phyloP scores from a whole-genome alignment of 2,888 invertebrate species.

The Hydrotaea cyrtoneurina region DNA sequence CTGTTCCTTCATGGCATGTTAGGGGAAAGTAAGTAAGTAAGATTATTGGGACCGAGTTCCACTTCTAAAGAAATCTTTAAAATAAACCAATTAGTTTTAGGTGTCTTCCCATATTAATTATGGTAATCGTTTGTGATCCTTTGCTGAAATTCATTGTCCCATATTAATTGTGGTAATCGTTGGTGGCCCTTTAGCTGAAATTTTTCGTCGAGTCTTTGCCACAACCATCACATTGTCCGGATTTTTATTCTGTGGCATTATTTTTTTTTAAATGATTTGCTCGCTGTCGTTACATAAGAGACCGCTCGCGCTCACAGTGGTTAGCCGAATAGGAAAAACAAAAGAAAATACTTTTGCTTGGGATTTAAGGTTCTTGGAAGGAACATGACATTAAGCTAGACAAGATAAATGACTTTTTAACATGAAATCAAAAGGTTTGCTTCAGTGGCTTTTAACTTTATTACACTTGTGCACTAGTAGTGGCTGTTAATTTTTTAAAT shows the following conservation, averaged over 20 bases:
- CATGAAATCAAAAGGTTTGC: slow-evolving; percentile 37
- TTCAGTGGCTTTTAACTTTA: neutral
- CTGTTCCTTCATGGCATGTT: too few species aligned
- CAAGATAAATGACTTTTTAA: slow-evolving; percentile 40
- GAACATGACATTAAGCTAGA: neutral
- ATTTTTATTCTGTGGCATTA: neutral
- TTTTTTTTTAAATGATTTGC: neutral
- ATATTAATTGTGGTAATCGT: too few species aligned
- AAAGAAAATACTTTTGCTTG: neutral
- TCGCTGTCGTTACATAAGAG: neutral
- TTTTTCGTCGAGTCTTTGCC: neutral
- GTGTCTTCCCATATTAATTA: too few species aligned
- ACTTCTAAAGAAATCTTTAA: too few species aligned
- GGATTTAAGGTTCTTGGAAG: neutral
- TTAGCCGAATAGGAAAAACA: too few species aligned
- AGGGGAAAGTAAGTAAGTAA: too few species aligned
- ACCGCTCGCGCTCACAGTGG: neutral
- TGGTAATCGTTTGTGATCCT: too few species aligned
- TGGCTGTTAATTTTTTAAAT: slow-evolving; percentile 8
- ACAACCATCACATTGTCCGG: neutral
- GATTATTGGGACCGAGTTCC: too few species aligned
- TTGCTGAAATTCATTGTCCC: too few species aligned
- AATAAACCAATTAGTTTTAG: too few species aligned
- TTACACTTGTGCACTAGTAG: neutral
- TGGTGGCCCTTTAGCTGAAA: too few species aligned